These are phyloP conservation scores for Helogale parvula DNA, from an alignment of 2,113 vertebrate genomes.

Conservation along the genomic window DNA sequence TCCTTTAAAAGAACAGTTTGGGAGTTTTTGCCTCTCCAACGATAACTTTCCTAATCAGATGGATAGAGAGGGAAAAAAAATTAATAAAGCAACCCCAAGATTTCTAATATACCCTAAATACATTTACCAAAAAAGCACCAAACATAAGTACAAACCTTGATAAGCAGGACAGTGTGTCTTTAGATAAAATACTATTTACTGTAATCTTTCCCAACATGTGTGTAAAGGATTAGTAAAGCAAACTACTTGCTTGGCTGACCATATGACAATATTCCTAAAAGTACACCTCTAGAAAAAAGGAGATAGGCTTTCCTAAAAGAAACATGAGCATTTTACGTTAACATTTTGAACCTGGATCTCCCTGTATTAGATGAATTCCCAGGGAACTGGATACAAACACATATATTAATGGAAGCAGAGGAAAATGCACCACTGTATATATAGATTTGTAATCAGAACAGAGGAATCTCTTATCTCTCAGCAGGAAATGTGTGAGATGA, in stretches of 20 bases:
- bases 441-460: constrained; percentile 68
- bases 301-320: neutral
- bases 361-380: constrained; percentile 39
- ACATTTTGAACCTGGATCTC: neutral
- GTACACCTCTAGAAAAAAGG: neutral
- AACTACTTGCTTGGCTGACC: neutral
- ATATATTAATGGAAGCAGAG: constrained; percentile 18
- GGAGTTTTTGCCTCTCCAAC: neutral
- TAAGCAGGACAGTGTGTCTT: neutral
- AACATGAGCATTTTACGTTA: constrained; percentile 16
- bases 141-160: neutral
- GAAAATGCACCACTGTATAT: constrained; percentile 36
- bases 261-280: constrained; percentile 6
- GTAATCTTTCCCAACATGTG: neutral
- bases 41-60: constrained; percentile 21
- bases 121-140: neutral
- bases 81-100: neutral
- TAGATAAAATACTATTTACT: neutral
- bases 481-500: constrained; percentile 64
- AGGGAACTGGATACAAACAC: constrained; percentile 50
- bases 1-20: neutral
- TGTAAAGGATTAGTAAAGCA: constrained; percentile 16
- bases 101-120: neutral
- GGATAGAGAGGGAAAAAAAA: neutral
- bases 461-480: constrained; percentile 57